phyloP scores from a whole-genome alignment of 2,113 vertebrate genomes.

The Apodemus sylvaticus region DNA sequence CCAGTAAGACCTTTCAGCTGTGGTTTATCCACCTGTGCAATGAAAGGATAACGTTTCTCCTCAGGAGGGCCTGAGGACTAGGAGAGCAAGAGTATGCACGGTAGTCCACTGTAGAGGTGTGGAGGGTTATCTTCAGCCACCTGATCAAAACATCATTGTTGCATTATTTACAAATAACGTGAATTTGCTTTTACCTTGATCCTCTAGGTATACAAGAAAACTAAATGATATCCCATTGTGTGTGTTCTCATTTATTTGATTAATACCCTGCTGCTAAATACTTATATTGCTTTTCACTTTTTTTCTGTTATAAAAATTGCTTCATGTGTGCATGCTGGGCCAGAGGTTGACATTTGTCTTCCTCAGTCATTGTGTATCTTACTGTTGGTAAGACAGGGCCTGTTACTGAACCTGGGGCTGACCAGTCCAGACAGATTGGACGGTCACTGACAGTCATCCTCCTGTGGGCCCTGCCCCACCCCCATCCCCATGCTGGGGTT shows the following conservation, averaged over 20 bases:
- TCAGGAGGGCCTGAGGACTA: background rate
- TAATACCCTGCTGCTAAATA: background rate
- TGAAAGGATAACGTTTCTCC: background rate
- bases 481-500: background rate
- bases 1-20: constrained; percentile 7
- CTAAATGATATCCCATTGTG: background rate
- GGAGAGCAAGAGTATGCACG: background rate
- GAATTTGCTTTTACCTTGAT: constrained; percentile 48
- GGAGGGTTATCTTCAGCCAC: background rate
- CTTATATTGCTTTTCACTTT: constrained; percentile 33
- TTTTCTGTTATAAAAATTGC: background rate
- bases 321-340: background rate
- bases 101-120: background rate
- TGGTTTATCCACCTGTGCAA: background rate
- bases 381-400: background rate
- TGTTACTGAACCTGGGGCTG: background rate
- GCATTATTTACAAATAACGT: constrained; percentile 1
- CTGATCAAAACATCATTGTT: background rate
- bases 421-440: background rate
- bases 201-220: constrained; percentile 20
- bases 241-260: constrained; percentile 30
- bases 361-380: background rate
- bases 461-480: background rate
- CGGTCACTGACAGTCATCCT: background rate
- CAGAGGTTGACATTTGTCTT: background rate